Evolutionary conservation across 2,888 invertebrate genomes (phyloP).

Genomic region (Sthenelais limicola): DNA sequence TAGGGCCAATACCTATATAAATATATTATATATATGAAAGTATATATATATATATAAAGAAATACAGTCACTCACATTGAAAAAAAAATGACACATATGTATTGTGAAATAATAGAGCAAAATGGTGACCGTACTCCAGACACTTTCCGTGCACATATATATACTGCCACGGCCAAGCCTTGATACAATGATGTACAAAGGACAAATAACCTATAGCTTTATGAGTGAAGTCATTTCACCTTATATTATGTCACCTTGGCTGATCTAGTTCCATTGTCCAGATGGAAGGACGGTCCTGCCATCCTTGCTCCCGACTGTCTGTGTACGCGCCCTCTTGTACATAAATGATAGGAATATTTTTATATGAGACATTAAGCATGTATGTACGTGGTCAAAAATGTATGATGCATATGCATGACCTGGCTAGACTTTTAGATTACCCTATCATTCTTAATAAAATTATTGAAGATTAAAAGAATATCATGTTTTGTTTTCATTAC

Average conservation of each 20-base stretch:
- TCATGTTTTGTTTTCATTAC: no score
- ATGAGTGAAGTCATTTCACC: conserved; percentile 23
- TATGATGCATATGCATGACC: conserved; percentile 16
- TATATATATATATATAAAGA: no score
- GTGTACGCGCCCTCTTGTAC: conserved; percentile 30
- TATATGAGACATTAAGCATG: conserved; percentile 35
- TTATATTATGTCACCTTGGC: conserved; percentile 15
- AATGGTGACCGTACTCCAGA: no score
- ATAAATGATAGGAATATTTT: conserved; percentile 39
- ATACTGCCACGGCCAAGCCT: no score
- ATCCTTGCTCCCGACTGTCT: not conserved
- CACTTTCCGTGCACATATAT: no score
- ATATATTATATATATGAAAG: no score
- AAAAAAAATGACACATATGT: no score
- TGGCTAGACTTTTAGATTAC: conserved; percentile 38
- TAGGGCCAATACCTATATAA: no score
- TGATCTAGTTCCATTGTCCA: conserved; percentile 18
- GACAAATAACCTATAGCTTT: conserved; percentile 22
- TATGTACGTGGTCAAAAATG: conserved; percentile 32
- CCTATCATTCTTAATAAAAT: conserved; percentile 41
- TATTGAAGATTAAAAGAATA: conserved; percentile 29
- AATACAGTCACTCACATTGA: no score
- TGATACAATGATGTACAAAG: no score
- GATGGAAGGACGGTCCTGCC: not conserved
- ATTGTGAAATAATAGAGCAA: no score